A percentile compares a stretch with the other conserved stretches of the same genome.
These are phyloP conservation scores for Drosophila serrata DNA, from an alignment of 1,140 invertebrate genomes.

Conservation along the genomic window DNA sequence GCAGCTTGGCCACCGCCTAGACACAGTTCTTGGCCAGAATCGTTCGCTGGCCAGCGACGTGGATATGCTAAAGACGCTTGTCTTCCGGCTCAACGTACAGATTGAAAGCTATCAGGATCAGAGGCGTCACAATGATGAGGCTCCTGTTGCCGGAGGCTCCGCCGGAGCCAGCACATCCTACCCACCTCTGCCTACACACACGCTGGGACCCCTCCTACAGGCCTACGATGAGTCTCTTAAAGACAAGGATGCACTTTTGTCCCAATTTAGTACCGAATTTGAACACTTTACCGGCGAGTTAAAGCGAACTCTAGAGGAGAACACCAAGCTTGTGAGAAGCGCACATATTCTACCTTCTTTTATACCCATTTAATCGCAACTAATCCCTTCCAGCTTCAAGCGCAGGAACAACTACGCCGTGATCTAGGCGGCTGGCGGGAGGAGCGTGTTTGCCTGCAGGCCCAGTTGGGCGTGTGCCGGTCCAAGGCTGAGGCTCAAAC, in stretches of 20 bases:
- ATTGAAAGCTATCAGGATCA: constrained; percentile 89
- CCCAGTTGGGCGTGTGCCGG: constrained; percentile 78
- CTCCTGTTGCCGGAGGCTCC: constrained; percentile 12
- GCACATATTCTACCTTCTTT: too few relatives aligned
- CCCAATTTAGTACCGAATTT: constrained; percentile 87
- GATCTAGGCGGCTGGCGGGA: constrained; percentile 86
- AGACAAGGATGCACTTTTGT: constrained; percentile 89
- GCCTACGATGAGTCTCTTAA: constrained; percentile 89
- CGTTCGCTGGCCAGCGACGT: constrained; percentile 87
- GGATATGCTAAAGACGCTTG: constrained; percentile 88
- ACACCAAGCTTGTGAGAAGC: constrained; percentile 85
- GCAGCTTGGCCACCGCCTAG: constrained; percentile 76
- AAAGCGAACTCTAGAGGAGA: constrained; percentile 88
- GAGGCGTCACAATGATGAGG: constrained; percentile 41
- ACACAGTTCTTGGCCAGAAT: constrained; percentile 86
- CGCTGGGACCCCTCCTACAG: constrained; percentile 88
- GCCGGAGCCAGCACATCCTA: constrained; percentile 6
- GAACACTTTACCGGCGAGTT: constrained; percentile 88
- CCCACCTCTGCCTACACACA: constrained; percentile 69
- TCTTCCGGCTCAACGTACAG: constrained; percentile 89
- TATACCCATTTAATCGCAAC: neutral
- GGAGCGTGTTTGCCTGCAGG: constrained; percentile 74
- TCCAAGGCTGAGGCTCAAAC: constrained; percentile 79
- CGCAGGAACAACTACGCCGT: constrained; percentile 86
- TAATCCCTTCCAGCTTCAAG: constrained; percentile 85